Base-by-base conservation (phyloP, 2,888 invertebrate species). In the Tinea pellionella region DNA sequence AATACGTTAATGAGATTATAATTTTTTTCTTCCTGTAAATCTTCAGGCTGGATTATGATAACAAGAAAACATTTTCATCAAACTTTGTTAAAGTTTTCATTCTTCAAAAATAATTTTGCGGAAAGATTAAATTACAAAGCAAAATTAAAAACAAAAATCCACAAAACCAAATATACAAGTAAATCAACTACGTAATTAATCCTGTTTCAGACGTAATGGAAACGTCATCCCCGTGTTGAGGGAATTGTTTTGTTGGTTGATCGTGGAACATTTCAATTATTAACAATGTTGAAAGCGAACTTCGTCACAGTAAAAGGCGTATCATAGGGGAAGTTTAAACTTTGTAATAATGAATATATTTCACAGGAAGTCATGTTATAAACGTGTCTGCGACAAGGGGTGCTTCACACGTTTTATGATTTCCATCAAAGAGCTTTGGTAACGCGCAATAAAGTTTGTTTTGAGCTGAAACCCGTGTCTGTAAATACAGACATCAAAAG, bases 361-460 rank as follows among this genome's bases (percentile, higher is more conserved):
- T n/a, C 9, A 55, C 19, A 19, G 55, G 55, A 55, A 55, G 18
- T n/a, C 47, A 8, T 29, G 4, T 15, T 55, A 13, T 57, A 32
- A 32, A 32, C 12, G 32, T 57, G 57, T 57, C 29, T 57, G 32
- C 16, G 24, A 57, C 15, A 32, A 16, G 57, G 32, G 32, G 15
- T 57, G 32, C n/a, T 32, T 57, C 57, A 16, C 32, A 32, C 32
- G 18, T 32, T 57, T 57, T 57, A 57, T 15, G 57, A 57, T 32
- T 32, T 15, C 57, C 57, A 30, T 57, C 57, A 30, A 57, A 57
- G 57, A 32, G 32, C 32, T 13, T 7, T 16, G 32, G 57, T n/a
- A 24, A 32, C 57, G 57, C 57, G 57, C 57, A 32, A 57, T 57
- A 57, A 57, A 57, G 29, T 57, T 57, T 57, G 57, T 57, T 57